Conservation (phyloP, 2,113 vertebrate genomes). For the Pedetes capensis region DNA sequence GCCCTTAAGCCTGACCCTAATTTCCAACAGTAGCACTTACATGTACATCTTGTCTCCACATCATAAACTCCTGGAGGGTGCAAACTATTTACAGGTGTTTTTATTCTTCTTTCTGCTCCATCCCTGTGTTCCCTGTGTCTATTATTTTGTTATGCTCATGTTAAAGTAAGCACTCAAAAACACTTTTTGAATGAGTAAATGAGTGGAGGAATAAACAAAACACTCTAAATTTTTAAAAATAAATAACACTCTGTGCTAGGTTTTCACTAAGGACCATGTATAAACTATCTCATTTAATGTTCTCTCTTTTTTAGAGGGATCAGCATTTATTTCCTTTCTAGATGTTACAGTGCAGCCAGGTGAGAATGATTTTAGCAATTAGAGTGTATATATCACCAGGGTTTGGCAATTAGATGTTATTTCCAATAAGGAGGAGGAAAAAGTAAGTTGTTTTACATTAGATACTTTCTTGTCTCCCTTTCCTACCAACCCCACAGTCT, state of each 20-base stretch:
- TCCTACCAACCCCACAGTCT: background rate
- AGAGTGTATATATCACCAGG: conserved; percentile 88
- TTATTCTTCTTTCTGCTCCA: background rate
- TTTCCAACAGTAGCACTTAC: background rate
- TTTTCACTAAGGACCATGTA: background rate
- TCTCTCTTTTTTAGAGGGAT: conserved; percentile 71
- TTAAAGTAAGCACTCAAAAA: background rate
- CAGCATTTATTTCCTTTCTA: conserved; percentile 94
- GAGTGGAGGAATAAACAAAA: background rate
- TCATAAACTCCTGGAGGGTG: background rate
- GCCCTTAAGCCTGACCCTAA: background rate
- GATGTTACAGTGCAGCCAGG: conserved; percentile 91
- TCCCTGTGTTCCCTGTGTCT: background rate
- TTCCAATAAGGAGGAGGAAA: conserved; percentile 85
- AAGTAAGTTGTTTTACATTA: conserved; percentile 77
- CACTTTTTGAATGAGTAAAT: background rate
- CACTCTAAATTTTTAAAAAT: background rate
- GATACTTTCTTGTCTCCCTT: conserved; percentile 56
- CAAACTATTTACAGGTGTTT: background rate
- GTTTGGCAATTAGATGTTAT: conserved; percentile 89
- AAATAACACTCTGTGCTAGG: background rate
- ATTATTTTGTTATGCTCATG: background rate
- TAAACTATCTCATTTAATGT: background rate
- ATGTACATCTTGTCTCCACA: background rate
- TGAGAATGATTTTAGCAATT: conserved; percentile 87